Evolutionary conservation across 2,113 vertebrate species (phyloP), one percentile per base, ranked within the genome.

Genomic region (Dinomys branickii): DNA sequence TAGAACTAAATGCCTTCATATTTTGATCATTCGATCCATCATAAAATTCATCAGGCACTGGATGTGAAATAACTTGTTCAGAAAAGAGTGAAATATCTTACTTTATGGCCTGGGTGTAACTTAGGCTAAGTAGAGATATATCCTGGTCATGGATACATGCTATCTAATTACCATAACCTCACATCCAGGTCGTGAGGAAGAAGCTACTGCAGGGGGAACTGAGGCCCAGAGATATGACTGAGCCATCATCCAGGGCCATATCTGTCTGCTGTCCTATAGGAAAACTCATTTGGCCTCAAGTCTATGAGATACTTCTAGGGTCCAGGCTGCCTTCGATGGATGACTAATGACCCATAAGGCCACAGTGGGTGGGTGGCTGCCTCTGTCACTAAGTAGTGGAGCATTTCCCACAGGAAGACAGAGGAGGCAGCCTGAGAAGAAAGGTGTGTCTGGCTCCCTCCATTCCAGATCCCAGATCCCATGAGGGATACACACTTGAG

Each of bases 391-490:
- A 22, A 52, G 13, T 7, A 2, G 17, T 1, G 8, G 7, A 0
- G 6, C 50, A 50, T 4, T 26, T 38, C 61, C 24, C 38, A 78
- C 7, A 7, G 44, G 44, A 47, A 38, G 19, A 2, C 1, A 84
- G 6, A 52, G 41, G 78, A 52, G 22, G 28, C n/a, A n/a, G 87
- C 75, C 69, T 30, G 10, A 82, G 84, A 69, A 82, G 47, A 10
- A 22, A 88, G 67, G 5, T 0, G 41, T 30, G 11, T 58, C 63
- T 59, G 95, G 97, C 88, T 88, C 26, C 54, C 90, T 86, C 35
- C 24, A 35, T 24, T 28, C 56, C 47, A 82, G 52, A 28, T 56
- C 47, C 11, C 35, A 58, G 52, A 28, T 56, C 47, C 11, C 35
- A 58, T 0, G 35, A 63, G 3, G 1, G 1, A 0, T 1, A 11